These are phyloP conservation scores for Drosophila truncata DNA, from an alignment of 1,140 invertebrate species.

Conservation along the genomic window DNA sequence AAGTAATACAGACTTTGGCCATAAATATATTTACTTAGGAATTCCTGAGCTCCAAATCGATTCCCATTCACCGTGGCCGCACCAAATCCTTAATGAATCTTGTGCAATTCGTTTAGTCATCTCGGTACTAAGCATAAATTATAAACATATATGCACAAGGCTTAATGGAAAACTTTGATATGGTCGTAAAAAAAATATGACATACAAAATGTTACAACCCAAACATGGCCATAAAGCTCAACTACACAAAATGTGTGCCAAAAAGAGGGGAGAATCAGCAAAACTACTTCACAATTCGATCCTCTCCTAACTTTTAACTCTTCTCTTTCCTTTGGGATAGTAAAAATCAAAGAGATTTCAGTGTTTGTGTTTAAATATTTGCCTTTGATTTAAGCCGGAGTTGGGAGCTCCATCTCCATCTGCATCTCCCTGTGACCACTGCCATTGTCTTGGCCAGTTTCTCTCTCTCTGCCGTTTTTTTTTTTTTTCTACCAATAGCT, in stretches of 20 bases:
- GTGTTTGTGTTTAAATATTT: constrained; percentile 69
- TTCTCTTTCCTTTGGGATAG: constrained; percentile 8
- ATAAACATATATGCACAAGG: constrained; percentile 24
- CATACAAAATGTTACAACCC: constrained; percentile 31
- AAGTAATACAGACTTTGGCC: neutral
- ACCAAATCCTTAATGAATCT: constrained; percentile 29
- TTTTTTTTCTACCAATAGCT: constrained; percentile 30
- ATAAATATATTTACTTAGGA: constrained; percentile 7
- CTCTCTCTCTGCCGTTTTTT: constrained; percentile 6
- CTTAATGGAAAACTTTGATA: constrained; percentile 56
- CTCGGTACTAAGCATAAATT: constrained; percentile 49
- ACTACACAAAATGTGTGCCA: neutral
- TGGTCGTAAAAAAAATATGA: constrained; percentile 47
- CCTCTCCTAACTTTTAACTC: neutral
- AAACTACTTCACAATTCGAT: constrained; percentile 3
- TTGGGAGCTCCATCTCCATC: constrained; percentile 35
- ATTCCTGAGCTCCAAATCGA: constrained; percentile 1
- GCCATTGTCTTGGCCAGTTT: constrained; percentile 62
- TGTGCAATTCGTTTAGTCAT: constrained; percentile 16
- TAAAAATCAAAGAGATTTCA: constrained; percentile 33
- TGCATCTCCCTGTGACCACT: constrained; percentile 43
- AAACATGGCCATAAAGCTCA: constrained; percentile 29
- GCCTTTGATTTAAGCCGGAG: constrained; percentile 78
- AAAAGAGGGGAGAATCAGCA: neutral
- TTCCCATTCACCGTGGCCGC: constrained; percentile 5